phyloP scores from a whole-genome alignment of 1,140 invertebrate species.

The Cepaea nemoralis region DNA sequence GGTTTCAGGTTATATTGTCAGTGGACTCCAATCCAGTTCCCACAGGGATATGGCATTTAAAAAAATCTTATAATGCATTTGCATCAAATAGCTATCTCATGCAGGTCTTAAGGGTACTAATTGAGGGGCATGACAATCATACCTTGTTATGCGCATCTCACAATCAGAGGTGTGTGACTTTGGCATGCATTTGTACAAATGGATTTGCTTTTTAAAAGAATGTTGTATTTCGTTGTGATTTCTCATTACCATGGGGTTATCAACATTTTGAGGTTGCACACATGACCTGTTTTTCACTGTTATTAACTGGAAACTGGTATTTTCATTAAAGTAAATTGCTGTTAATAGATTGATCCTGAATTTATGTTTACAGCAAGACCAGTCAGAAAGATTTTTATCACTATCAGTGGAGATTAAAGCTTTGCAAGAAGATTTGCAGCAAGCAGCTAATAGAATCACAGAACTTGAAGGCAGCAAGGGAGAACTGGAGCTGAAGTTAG shows the following conservation, averaged over 20 bases:
- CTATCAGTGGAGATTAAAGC: slow-evolving; percentile 12
- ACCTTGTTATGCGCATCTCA: no score
- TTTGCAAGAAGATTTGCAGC: neutral
- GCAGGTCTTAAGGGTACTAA: no score
- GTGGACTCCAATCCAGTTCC: no score
- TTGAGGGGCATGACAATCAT: no score
- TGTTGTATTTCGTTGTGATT: neutral
- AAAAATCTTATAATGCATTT: no score
- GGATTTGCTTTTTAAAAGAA: neutral
- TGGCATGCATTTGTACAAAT: neutral
- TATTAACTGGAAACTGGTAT: neutral
- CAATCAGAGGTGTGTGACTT: no score
- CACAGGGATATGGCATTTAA: no score
- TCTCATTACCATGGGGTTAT: neutral
- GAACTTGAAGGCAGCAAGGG: slow-evolving; percentile 50
- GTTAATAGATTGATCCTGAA: neutral
- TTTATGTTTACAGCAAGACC: slow-evolving; percentile 13
- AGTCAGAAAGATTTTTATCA: slow-evolving; percentile 25
- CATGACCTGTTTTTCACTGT: no score
- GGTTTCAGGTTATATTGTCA: no score
- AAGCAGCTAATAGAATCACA: neutral
- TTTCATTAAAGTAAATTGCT: neutral
- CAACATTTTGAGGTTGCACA: no score
- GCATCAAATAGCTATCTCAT: no score
- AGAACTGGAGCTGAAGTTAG: slow-evolving; percentile 48